Conservation (phyloP, 1,140 invertebrate species). For the Philaenus spumarius region DNA sequence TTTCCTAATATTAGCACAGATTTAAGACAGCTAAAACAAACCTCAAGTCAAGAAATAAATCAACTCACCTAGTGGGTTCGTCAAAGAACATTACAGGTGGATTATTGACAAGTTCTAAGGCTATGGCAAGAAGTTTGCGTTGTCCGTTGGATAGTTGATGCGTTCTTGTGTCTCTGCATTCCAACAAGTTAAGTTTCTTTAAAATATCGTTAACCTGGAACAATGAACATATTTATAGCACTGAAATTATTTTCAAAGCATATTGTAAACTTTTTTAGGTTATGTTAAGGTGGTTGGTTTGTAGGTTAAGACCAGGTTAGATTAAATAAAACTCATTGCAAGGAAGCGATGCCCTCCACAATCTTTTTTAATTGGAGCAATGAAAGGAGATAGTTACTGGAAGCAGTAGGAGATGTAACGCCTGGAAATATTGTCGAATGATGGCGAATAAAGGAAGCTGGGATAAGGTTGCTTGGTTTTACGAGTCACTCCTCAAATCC, state of each 20-base stretch:
- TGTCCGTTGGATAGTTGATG: constrained; percentile 80
- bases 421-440: too few species aligned
- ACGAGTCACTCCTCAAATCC: too few species aligned
- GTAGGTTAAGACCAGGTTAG: constrained; percentile 2
- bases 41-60: too few species aligned
- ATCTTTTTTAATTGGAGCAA: too few species aligned
- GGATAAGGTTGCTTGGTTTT: too few species aligned
- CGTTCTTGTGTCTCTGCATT: constrained; percentile 56
- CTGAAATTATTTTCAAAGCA: not conserved
- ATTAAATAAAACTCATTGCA: constrained; percentile 7
- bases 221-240: constrained; percentile 15
- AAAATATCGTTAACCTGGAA: constrained; percentile 64
- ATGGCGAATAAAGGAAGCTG: too few species aligned
- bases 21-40: too few species aligned
- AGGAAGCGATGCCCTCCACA: not conserved
- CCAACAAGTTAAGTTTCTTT: constrained; percentile 57
- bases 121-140: constrained; percentile 79
- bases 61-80: constrained; percentile 80
- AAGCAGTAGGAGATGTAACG: too few species aligned
- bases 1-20: too few species aligned
- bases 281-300: not conserved
- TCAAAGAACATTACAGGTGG: constrained; percentile 89
- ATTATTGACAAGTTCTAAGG: constrained; percentile 78
- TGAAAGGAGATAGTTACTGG: too few species aligned
- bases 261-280: not conserved